Conservation (phyloP, 2,113 vertebrate species). For the Campylomormyrus numenius region DNA sequence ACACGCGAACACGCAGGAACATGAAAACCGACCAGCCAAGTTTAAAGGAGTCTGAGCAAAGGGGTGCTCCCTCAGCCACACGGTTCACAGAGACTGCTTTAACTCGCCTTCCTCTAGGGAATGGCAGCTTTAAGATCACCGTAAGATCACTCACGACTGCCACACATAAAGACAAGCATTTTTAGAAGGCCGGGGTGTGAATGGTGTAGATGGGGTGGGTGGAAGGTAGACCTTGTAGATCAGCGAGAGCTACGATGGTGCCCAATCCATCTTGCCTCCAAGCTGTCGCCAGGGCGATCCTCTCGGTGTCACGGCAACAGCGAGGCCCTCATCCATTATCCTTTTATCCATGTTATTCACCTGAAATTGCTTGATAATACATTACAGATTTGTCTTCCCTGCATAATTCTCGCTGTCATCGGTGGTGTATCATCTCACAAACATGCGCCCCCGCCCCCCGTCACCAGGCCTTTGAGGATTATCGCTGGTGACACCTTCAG, state of each 20-base stretch:
- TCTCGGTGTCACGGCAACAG: conserved; percentile 84
- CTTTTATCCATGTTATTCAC: conserved; percentile 94
- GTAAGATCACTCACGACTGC: neutral
- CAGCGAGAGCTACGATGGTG: conserved; percentile 84
- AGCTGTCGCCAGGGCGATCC: conserved; percentile 84
- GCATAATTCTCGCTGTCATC: conserved; percentile 96
- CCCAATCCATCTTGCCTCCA: conserved; percentile 97
- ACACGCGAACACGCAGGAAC: neutral
- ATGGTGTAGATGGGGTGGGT: conserved; percentile 25
- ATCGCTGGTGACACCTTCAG: conserved; percentile 89
- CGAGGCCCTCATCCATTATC: conserved; percentile 96
- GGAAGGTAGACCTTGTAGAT: conserved; percentile 73
- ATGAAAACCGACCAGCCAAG: neutral
- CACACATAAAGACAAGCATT: neutral
- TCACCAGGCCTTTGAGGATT: conserved; percentile 89
- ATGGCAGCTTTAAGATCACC: neutral
- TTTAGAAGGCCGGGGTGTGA: neutral
- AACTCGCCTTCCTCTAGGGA: neutral
- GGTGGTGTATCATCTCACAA: conserved; percentile 87
- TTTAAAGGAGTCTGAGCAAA: neutral
- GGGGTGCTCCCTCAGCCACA: neutral
- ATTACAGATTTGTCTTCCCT: conserved; percentile 90
- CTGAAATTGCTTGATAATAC: conserved; percentile 95
- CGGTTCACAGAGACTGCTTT: neutral
- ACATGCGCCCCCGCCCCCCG: conserved; percentile 69